Evolutionary conservation across 2,797 vertebrate species (phyloP), one percentile per base, ranked within the genome.

Genomic region (Rhinella marina): DNA sequence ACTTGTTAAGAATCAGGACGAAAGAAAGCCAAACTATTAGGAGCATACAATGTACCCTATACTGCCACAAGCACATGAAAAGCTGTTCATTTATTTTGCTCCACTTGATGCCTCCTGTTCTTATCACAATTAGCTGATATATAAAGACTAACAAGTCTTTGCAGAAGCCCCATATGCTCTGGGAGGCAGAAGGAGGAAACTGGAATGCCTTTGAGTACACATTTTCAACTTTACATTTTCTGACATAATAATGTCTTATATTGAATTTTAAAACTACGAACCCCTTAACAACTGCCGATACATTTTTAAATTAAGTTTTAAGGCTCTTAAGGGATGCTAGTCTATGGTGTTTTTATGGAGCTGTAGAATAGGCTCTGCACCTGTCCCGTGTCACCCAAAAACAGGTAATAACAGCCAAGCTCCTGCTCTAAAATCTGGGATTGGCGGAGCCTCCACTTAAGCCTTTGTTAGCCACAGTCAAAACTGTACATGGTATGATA

Each of bases 21-120:
- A 41, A 77, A 64, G 73, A 75, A 85, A 64, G 57, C 14, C 57
- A 73, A 75, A 52, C 72, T n/a, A 75, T 76, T 76, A 72, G 50
- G 29, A 56, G 57, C 29, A 59, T 77, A 50, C 25, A 77, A 32
- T 52, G 75, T 77, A 77, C 29, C 32, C 57, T 76, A n/a, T 75
- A 61, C n/a, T 73, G 66, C 68, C 72, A 27, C 16, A 84, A 48
- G 21, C 59, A 62, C 73, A 75, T 17, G 50, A 64, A 70, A 61
- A 85, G 32, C 72, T 77, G 56, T 77, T 77, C n/a, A 64, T 59
- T 76, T 9, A 72, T 77, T 85, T 54, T 59, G 41, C 61, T 52
- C 66, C 11, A 23, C 73, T 27, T 61, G 17, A 59, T 64, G 59
- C 72, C 56, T 85, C 61, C 57, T 77, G 72, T 85, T 85, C 57